Evolutionary conservation across 2,888 invertebrate genomes (phyloP).

Genomic region (Myathropa florea): DNA sequence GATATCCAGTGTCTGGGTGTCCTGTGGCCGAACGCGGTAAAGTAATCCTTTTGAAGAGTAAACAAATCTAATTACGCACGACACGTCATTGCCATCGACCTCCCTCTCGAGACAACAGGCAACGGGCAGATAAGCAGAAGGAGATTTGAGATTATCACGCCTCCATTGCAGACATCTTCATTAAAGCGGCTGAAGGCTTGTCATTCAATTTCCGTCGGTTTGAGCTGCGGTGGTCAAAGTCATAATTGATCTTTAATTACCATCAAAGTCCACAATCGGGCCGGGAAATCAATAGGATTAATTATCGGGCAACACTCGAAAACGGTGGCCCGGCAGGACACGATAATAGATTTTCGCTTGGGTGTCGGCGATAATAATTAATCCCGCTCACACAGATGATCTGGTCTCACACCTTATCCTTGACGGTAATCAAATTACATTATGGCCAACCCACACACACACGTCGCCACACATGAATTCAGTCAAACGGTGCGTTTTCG

Average conservation of each 20-base stretch:
- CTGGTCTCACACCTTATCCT: neutral
- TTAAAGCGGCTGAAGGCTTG: neutral
- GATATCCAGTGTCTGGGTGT: too few relatives aligned
- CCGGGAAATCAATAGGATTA: neutral
- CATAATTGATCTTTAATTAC: neutral
- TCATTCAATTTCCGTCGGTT: neutral
- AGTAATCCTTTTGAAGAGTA: too few relatives aligned
- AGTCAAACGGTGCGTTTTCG: too few relatives aligned
- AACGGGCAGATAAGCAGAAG: too few relatives aligned
- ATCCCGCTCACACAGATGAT: neutral
- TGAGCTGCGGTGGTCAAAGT: neutral
- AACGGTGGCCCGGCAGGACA: neutral
- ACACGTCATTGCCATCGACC: too few relatives aligned
- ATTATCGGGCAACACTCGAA: neutral
- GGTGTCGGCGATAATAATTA: neutral
- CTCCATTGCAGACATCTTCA: too few relatives aligned
- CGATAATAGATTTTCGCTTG: neutral
- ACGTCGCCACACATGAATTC: too few relatives aligned
- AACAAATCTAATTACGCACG: too few relatives aligned
- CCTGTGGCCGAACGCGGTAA: too few relatives aligned
- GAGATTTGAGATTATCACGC: too few relatives aligned
- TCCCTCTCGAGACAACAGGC: too few relatives aligned
- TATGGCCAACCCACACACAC: too few relatives aligned
- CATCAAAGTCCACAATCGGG: neutral
- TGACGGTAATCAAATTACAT: neutral